phyloP scores from a whole-genome alignment of 2,888 invertebrate genomes.

The Parnassius apollo region DNA sequence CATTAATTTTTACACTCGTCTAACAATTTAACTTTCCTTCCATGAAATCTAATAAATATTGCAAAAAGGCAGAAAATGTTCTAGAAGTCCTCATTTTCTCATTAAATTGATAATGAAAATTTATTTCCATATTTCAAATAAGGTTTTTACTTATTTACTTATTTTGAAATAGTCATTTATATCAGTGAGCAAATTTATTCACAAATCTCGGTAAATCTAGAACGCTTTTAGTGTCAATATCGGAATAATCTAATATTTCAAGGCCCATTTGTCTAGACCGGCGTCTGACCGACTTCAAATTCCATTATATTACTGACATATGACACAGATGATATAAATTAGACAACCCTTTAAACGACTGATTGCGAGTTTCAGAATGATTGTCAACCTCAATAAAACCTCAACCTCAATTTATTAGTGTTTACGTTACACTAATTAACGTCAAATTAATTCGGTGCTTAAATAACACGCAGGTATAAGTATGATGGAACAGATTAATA shows the following conservation, averaged over 20 bases:
- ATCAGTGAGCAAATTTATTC: conserved; percentile 13
- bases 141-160: too few relatives aligned
- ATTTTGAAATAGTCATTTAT: conserved; percentile 4
- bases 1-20: too few relatives aligned
- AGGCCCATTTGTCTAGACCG: conserved; percentile 42
- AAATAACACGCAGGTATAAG: neutral
- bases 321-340: conserved; percentile 35
- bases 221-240: conserved; percentile 9
- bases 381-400: conserved; percentile 9
- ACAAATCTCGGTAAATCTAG: conserved; percentile 17
- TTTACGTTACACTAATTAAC: conserved; percentile 3
- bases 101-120: too few relatives aligned
- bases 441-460: neutral
- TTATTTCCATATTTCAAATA: too few relatives aligned
- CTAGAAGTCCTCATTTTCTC: too few relatives aligned
- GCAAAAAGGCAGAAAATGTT: too few relatives aligned
- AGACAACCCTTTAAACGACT: conserved; percentile 12
- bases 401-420: conserved; percentile 2
- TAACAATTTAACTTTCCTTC: too few relatives aligned
- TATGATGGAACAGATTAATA: too few relatives aligned
- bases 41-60: too few relatives aligned
- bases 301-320: conserved; percentile 30
- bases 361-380: conserved; percentile 16
- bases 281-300: conserved; percentile 31
- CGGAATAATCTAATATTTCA: conserved; percentile 12